Conservation (phyloP, 92 coral and sea anemone species). For the Parazoanthus swiftii region DNA sequence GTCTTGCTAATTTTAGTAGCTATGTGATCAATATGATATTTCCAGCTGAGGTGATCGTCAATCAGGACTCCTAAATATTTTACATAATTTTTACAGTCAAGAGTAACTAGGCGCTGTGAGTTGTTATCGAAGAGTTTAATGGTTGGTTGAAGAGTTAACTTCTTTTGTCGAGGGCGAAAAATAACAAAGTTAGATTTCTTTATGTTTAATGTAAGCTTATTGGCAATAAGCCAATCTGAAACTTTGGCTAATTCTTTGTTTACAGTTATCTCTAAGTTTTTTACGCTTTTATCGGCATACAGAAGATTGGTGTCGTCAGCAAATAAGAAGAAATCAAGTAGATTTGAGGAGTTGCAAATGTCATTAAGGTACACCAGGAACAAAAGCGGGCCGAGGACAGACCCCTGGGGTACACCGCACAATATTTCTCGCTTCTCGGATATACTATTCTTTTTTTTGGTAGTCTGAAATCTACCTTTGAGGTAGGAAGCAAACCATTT, state of each 20-base stretch:
- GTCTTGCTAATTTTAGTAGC: conserved; percentile 49
- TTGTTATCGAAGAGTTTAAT: conserved; percentile 45
- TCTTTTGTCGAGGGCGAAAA: conserved; percentile 53
- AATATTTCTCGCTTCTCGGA: conserved; percentile 38
- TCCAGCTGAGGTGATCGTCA: conserved; percentile 43
- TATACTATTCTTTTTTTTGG: not conserved
- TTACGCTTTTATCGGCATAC: conserved; percentile 47
- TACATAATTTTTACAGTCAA: conserved; percentile 38
- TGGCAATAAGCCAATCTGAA: conserved; percentile 47
- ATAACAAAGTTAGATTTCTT: not conserved
- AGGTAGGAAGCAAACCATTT: conserved; percentile 12
- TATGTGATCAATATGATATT: conserved; percentile 45
- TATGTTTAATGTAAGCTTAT: conserved; percentile 50
- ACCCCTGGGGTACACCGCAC: not conserved
- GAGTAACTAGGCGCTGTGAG: conserved; percentile 18
- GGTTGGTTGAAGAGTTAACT: conserved; percentile 2
- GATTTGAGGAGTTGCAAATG: conserved; percentile 21
- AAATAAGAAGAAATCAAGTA: too few relatives aligned
- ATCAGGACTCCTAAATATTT: conserved; percentile 51
- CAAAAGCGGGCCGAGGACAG: not conserved
- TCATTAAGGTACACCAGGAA: conserved; percentile 58
- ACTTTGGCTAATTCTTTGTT: conserved; percentile 45
- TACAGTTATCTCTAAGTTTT: conserved; percentile 34
- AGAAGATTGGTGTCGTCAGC: conserved; percentile 53
- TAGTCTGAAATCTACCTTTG: conserved; percentile 2